These are phyloP conservation scores for Andrena camellia DNA, from an alignment of 2,888 invertebrate genomes.

Conservation along the genomic window DNA sequence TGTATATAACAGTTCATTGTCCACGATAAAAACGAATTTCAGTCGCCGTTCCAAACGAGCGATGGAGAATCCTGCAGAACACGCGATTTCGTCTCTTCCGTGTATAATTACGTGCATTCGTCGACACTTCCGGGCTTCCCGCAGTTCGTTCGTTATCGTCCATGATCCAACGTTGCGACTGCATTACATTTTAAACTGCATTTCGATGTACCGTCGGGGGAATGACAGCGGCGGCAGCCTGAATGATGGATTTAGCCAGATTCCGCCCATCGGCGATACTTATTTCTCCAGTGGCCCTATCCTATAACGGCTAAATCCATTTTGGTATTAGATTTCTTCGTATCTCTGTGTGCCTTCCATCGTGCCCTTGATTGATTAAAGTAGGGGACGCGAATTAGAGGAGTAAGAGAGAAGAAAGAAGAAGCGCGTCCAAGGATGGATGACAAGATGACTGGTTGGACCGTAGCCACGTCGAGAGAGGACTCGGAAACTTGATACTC, in stretches of 20 bases:
- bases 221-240: constrained; percentile 44
- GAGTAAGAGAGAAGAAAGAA: constrained; percentile 17
- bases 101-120: constrained; percentile 64
- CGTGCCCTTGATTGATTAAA: constrained; percentile 76
- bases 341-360: constrained; percentile 72
- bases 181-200: constrained; percentile 71
- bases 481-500: constrained; percentile 56
- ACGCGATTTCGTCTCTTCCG: constrained; percentile 55
- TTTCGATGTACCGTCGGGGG: constrained; percentile 64
- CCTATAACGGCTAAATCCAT: constrained; percentile 77
- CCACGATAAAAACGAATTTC: constrained; percentile 39
- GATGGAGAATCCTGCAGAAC: constrained; percentile 45
- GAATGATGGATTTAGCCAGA: constrained; percentile 72
- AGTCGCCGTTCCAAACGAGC: constrained; percentile 19
- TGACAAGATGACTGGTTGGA: constrained; percentile 63
- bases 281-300: constrained; percentile 69
- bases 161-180: constrained; percentile 36
- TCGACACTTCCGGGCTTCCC: constrained; percentile 48
- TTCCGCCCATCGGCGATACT: constrained; percentile 62
- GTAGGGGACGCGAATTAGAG: constrained; percentile 58
- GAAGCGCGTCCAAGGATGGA: constrained; percentile 47
- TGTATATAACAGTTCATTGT: constrained; percentile 20
- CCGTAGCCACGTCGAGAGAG: constrained; percentile 65
- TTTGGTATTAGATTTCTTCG: constrained; percentile 79
- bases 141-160: constrained; percentile 63